Evolutionary conservation across 37 sponge, comb jelly and placozoan genomes (phyloP).

Genomic region (Chondrilla cf. caribensis): DNA sequence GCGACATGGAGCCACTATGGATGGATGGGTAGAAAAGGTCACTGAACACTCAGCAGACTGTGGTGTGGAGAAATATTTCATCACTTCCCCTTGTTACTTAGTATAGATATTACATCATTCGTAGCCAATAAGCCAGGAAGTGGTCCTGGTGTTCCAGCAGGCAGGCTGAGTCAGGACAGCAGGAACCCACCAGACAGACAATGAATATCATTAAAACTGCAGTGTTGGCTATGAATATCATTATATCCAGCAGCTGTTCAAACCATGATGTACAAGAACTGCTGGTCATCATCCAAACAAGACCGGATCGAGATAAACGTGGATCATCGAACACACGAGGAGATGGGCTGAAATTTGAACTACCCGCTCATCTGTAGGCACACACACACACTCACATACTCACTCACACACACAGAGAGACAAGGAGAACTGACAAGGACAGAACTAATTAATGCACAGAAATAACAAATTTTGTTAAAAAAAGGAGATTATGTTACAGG

Average conservation of each 20-base stretch:
- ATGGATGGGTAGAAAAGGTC: too few species aligned
- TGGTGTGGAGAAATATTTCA: too few species aligned
- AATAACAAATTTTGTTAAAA: too few species aligned
- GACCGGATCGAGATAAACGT: too few species aligned
- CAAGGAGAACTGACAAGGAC: background rate
- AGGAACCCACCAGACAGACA: background rate
- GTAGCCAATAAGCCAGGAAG: background rate
- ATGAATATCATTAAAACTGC: too few species aligned
- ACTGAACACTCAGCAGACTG: background rate
- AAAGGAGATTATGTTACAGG: too few species aligned
- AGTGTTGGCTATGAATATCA: background rate
- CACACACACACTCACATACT: conserved; percentile 18
- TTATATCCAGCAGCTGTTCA: background rate
- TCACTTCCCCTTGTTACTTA: background rate
- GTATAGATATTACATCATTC: background rate
- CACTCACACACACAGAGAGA: conserved; percentile 9
- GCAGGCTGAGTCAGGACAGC: background rate
- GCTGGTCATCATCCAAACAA: background rate
- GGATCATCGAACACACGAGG: too few species aligned
- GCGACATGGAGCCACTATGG: too few species aligned
- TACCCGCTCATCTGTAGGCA: too few species aligned
- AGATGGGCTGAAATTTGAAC: too few species aligned
- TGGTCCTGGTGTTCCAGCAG: background rate
- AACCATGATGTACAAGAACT: background rate
- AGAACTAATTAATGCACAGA: background rate